A percentile compares a stretch with the other conserved stretches of the same genome.
Conservation (phyloP, 2,888 invertebrate genomes). For the Venustoraphidia nigricollis region DNA sequence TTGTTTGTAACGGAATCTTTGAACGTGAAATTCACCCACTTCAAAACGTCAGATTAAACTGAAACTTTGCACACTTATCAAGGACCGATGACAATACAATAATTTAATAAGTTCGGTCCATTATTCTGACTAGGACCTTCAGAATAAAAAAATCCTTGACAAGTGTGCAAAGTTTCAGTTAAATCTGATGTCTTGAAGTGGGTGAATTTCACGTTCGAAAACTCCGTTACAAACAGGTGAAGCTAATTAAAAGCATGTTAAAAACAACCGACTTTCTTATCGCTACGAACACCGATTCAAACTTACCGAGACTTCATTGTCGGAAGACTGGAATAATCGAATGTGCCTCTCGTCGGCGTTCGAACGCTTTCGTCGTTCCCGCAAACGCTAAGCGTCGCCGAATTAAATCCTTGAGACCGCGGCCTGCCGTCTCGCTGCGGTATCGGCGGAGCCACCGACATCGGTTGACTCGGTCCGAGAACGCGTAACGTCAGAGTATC, state of each 20-base stretch:
- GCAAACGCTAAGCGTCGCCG: constrained; percentile 17
- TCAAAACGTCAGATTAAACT: no score
- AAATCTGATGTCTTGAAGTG: no score
- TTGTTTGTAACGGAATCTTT: no score
- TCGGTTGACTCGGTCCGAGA: constrained; percentile 16
- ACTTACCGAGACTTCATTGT: constrained; percentile 26
- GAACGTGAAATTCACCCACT: no score
- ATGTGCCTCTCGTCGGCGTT: constrained; percentile 26
- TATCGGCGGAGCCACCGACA: constrained; percentile 36
- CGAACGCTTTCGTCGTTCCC: constrained; percentile 21
- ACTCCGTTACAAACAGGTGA: no score
- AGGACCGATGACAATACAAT: no score
- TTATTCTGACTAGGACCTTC: no score
- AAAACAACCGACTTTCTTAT: not conserved
- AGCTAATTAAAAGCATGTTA: not conserved
- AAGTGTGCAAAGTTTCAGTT: no score
- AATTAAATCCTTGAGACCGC: constrained; percentile 38
- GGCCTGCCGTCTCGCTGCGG: constrained; percentile 41
- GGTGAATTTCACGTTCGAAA: no score
- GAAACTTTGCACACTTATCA: no score
- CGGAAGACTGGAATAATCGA: constrained; percentile 30
- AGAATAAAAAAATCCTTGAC: no score
- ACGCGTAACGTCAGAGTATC: constrained; percentile 26
- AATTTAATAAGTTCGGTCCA: no score
- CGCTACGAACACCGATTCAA: not conserved